These are phyloP conservation scores for Dolichopus griseipennis DNA, from an alignment of 2,888 invertebrate species.

Conservation along the genomic window DNA sequence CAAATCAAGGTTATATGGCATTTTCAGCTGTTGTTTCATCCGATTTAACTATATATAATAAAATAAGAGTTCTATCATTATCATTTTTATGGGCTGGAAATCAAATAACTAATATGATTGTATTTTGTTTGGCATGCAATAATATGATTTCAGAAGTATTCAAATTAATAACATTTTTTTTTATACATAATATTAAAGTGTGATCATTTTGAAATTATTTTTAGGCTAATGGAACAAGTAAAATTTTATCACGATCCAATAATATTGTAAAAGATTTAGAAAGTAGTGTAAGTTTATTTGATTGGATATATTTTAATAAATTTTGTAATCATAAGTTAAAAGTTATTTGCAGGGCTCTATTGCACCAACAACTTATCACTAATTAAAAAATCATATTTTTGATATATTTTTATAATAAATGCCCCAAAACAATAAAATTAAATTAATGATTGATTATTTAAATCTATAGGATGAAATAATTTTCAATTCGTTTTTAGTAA, in stretches of 20 bases:
- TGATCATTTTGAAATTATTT: background rate
- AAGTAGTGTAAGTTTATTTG: conserved; percentile 32
- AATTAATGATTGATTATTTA: too few relatives aligned
- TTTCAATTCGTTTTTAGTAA: too few relatives aligned
- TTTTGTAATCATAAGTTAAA: background rate
- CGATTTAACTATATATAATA: background rate
- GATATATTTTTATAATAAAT: too few relatives aligned
- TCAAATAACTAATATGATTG: background rate
- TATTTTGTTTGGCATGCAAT: background rate
- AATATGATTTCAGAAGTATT: background rate
- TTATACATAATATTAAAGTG: background rate
- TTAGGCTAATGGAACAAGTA: conserved; percentile 37
- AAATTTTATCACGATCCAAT: conserved; percentile 37
- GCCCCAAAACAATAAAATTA: too few relatives aligned
- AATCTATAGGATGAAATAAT: too few relatives aligned
- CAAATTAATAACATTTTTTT: too few relatives aligned
- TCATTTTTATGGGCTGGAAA: conserved; percentile 27
- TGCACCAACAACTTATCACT: too few relatives aligned
- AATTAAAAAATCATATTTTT: too few relatives aligned
- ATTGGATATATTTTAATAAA: background rate
- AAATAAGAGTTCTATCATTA: background rate
- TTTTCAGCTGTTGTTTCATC: background rate
- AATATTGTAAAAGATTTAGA: conserved; percentile 35
- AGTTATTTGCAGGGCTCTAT: background rate
- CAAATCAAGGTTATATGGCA: background rate